Evolutionary conservation across 2,888 invertebrate genomes (phyloP).

Genomic region (Hemistola chrysoprasaria): DNA sequence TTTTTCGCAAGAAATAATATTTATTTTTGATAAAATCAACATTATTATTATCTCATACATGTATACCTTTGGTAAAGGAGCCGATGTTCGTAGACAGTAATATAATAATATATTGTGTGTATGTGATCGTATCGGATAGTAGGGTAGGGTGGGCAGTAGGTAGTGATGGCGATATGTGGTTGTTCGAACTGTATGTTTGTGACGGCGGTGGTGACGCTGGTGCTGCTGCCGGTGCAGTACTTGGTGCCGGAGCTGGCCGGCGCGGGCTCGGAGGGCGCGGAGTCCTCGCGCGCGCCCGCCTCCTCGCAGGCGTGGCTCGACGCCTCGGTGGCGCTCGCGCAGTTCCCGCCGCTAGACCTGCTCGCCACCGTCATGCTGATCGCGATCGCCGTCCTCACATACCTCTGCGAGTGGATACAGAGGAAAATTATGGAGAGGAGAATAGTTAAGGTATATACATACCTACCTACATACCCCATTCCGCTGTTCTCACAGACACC

Average conservation of each 20-base stretch:
- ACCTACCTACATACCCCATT: too few relatives aligned
- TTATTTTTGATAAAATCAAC: constrained; percentile 18
- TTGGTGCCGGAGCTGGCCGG: constrained; percentile 49
- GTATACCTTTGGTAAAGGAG: constrained; percentile 4
- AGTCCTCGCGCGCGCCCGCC: constrained; percentile 10
- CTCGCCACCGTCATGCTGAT: constrained; percentile 47
- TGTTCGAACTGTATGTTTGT: constrained; percentile 55
- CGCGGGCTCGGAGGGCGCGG: constrained; percentile 30
- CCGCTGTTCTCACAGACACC: too few relatives aligned
- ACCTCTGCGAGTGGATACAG: constrained; percentile 66
- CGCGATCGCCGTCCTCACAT: constrained; percentile 44
- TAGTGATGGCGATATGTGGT: constrained; percentile 52
- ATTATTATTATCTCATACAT: constrained; percentile 28
- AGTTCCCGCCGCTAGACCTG: constrained; percentile 52
- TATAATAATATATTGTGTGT: too few relatives aligned
- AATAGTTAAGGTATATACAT: constrained; percentile 58
- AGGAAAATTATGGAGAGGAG: constrained; percentile 65
- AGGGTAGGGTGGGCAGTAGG: constrained; percentile 21
- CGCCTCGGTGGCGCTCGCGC: constrained; percentile 17
- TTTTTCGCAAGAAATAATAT: constrained; percentile 18
- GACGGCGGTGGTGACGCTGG: constrained; percentile 51
- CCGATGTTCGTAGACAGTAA: constrained; percentile 15
- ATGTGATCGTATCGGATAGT: constrained; percentile 4
- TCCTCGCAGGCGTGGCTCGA: constrained; percentile 12
- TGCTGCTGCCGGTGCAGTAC: constrained; percentile 58